Base-by-base conservation (phyloP, 2,797 vertebrate genomes). In the Anabacerthia variegaticeps region DNA sequence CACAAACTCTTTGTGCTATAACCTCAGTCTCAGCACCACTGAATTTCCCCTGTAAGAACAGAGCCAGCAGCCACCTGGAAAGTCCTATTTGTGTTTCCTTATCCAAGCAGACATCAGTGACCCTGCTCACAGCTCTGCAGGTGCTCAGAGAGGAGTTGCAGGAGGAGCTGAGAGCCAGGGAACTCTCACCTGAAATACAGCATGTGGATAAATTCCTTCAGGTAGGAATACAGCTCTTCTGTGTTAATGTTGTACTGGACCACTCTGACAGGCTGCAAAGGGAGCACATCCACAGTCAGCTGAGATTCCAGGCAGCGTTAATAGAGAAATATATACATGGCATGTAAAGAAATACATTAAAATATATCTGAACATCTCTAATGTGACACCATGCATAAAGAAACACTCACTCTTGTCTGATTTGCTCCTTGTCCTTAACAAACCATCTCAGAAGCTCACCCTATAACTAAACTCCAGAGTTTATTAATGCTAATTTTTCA, bases 241-340 rank as follows among this genome's bases (percentile, higher is more conserved):
- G 99, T 99, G 93, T 99, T 99, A 96, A 99, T 99, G 96, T 99
- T 99, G 97, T 99, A 99, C 91, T 99, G 99, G 83, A 99, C 99
- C 92, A 99, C 99, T 97, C 97, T 99, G 96, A 99, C 83, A 59
- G 99, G 98, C 99, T 99, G 97, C 30, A 96, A 97, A 79, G 51
- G 69, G 73, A 97, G 96, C 76, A 82, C 5, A 90, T 0, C 27
- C 63, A 39, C 11, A 63, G 28, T 76, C 56, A 95, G 20, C 43
- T 89, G 48, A 46, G 68, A 72, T n/a, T 46, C 6, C 27, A 52
- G 44, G 26, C 13, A 85, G 23, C 20, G 19, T 36, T 41, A 46
- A 34, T 5, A 46, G 3, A 20, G 10, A 24, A 46, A 52, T 20
- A 28, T 5, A 51, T 5, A 58, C 1, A 13, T 5, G 3, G 36